Conservation (phyloP, 1,140 invertebrate genomes). For the Sycophaga agraensis region DNA sequence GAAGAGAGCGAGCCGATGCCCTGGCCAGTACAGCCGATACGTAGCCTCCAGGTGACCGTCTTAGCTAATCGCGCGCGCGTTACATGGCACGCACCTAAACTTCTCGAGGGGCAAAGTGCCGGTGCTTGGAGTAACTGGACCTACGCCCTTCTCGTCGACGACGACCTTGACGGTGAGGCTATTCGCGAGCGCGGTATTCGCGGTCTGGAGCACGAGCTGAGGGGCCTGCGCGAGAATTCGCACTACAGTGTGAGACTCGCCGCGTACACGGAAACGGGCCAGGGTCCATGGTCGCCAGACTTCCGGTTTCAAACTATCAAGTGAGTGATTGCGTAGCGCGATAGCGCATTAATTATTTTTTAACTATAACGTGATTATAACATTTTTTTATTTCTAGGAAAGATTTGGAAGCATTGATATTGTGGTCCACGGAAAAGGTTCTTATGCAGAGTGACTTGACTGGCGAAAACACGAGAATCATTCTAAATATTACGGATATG, state of each 20-base stretch:
- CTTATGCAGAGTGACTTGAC: slow-evolving; percentile 73
- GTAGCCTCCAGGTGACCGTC: slow-evolving; percentile 75
- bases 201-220: slow-evolving; percentile 65
- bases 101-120: slow-evolving; percentile 72
- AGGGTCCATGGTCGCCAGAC: slow-evolving; percentile 77
- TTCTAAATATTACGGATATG: slow-evolving; percentile 63
- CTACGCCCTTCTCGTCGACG: slow-evolving; percentile 76
- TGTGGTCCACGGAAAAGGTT: slow-evolving; percentile 74
- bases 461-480: slow-evolving; percentile 67
- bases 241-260: slow-evolving; percentile 77
- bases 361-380: background rate
- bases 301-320: slow-evolving; percentile 70
- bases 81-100: slow-evolving; percentile 75
- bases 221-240: slow-evolving; percentile 70
- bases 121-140: slow-evolving; percentile 84
- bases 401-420: slow-evolving; percentile 61
- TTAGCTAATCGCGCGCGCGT: slow-evolving; percentile 72
- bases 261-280: slow-evolving; percentile 73
- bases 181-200: slow-evolving; percentile 62
- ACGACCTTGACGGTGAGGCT: slow-evolving; percentile 58
- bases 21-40: slow-evolving; percentile 75
- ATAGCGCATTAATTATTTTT: no score
- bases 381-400: slow-evolving; percentile 32
- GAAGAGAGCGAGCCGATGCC: slow-evolving; percentile 74
- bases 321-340: no score